Evolutionary conservation across 2,113 vertebrate species (phyloP).

Genomic region (Paradoxurus hermaphroditus): DNA sequence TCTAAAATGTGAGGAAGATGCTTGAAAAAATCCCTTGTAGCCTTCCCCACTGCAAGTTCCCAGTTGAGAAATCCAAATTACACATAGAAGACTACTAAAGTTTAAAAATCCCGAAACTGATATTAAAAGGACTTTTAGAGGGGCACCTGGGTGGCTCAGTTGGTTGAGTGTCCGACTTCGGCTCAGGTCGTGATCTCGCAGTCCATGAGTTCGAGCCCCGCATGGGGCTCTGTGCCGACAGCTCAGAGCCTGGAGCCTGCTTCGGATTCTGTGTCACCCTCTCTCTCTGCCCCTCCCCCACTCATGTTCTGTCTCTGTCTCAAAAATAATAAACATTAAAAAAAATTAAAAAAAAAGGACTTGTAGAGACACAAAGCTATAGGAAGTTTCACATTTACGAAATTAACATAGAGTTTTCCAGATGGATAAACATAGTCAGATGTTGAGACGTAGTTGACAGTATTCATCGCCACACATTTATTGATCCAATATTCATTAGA

Average conservation of each 20-base stretch:
- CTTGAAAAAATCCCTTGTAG: neutral
- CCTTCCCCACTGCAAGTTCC: neutral
- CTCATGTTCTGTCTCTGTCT: too few species aligned
- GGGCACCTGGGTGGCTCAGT: too few species aligned
- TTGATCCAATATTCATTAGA: neutral
- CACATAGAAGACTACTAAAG: neutral
- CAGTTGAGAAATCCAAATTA: neutral
- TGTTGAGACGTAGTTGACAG: neutral
- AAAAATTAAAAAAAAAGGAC: too few species aligned
- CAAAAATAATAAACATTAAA: too few species aligned
- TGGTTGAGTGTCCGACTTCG: too few species aligned
- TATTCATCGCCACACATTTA: neutral
- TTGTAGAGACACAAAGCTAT: neutral
- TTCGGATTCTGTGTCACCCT: too few species aligned
- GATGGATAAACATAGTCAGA: neutral
- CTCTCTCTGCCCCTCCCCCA: too few species aligned
- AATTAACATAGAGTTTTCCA: neutral
- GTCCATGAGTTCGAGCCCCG: too few species aligned
- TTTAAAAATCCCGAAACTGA: neutral
- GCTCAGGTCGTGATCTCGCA: too few species aligned
- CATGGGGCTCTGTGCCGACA: too few species aligned
- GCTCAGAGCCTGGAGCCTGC: too few species aligned
- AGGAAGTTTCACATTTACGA: neutral
- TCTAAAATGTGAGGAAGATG: neutral
- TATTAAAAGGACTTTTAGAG: neutral